A percentile compares a stretch with the other conserved stretches of the same genome.
phyloP scores from a whole-genome alignment of 2,888 invertebrate genomes.

The Baccha elongata region DNA sequence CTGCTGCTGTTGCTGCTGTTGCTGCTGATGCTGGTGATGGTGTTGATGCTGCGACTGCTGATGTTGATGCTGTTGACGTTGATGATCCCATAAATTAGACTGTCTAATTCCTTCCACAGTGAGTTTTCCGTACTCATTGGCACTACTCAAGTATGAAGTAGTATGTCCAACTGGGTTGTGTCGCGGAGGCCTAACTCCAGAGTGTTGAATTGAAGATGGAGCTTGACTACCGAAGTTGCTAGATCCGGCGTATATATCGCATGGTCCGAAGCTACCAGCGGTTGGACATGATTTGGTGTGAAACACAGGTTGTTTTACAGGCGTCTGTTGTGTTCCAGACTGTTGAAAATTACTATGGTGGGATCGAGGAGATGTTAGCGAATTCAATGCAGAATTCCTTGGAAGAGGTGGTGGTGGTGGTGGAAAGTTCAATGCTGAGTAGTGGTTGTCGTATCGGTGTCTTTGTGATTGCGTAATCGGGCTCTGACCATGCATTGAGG shows the following conservation, averaged over 20 bases:
- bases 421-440: conserved; percentile 51
- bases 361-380: conserved; percentile 56
- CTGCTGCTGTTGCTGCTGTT: conserved; percentile 69
- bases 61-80: conserved; percentile 68
- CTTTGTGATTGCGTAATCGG: conserved; percentile 60
- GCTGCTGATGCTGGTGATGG: conserved; percentile 66
- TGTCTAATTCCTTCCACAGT: conserved; percentile 52
- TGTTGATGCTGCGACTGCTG: conserved; percentile 64
- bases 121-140: conserved; percentile 53
- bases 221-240: conserved; percentile 36
- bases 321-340: conserved; percentile 50
- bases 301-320: conserved; percentile 61
- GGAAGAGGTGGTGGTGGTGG: conserved; percentile 59
- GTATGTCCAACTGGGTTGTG: conserved; percentile 62
- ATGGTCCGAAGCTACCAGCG: conserved; percentile 68
- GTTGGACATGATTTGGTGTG: conserved; percentile 76
- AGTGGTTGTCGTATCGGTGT: conserved; percentile 64
- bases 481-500: conserved; percentile 67
- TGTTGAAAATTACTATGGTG: conserved; percentile 60
- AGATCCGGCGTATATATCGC: conserved; percentile 66
- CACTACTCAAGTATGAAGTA: conserved; percentile 43
- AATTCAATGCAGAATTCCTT: conserved; percentile 50
- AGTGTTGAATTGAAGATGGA: conserved; percentile 49
- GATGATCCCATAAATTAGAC: conserved; percentile 67
- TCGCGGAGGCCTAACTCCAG: conserved; percentile 59